A percentile compares a stretch with the other conserved stretches of the same genome.
phyloP scores from a whole-genome alignment of 2,888 invertebrate genomes.

The Athetis lepigone region DNA sequence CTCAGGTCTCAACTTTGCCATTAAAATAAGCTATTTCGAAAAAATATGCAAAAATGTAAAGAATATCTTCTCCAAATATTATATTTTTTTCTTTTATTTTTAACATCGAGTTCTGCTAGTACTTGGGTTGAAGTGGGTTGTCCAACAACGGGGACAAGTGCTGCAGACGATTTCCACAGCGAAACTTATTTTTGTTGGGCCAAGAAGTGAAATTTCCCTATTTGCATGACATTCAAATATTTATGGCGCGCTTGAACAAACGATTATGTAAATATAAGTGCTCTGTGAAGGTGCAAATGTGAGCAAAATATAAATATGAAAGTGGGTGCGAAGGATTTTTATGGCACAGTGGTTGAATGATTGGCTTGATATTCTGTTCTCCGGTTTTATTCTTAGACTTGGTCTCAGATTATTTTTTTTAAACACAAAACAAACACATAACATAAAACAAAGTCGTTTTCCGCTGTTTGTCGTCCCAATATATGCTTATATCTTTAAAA shows the following conservation, averaged over 20 bases:
- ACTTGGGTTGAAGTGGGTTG: conserved; percentile 67
- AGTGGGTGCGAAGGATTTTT: conserved; percentile 1
- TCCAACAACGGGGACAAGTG: conserved; percentile 74
- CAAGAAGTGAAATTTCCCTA: conserved; percentile 52
- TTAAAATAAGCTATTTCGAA: conserved; percentile 14
- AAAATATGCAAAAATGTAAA: conserved; percentile 11
- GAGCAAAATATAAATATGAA: conserved; percentile 12
- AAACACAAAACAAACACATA: no score
- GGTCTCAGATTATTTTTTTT: no score
- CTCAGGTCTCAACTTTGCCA: conserved; percentile 18
- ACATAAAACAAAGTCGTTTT: no score
- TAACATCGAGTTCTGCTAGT: conserved; percentile 66
- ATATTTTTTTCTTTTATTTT: conserved; percentile 64
- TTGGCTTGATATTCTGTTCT: no score
- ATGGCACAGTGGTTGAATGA: not conserved
- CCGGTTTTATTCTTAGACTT: no score
- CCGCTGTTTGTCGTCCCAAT: no score
- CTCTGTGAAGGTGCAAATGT: conserved; percentile 27
- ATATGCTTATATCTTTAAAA: no score
- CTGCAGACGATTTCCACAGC: conserved; percentile 64
- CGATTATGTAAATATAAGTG: conserved; percentile 47
- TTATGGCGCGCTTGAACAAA: conserved; percentile 50
- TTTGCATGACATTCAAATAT: conserved; percentile 66
- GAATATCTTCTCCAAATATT: conserved; percentile 65
- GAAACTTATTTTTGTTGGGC: conserved; percentile 66